These are phyloP conservation scores for Bombus cullumanus DNA, from an alignment of 1,140 invertebrate species.

Conservation along the genomic window DNA sequence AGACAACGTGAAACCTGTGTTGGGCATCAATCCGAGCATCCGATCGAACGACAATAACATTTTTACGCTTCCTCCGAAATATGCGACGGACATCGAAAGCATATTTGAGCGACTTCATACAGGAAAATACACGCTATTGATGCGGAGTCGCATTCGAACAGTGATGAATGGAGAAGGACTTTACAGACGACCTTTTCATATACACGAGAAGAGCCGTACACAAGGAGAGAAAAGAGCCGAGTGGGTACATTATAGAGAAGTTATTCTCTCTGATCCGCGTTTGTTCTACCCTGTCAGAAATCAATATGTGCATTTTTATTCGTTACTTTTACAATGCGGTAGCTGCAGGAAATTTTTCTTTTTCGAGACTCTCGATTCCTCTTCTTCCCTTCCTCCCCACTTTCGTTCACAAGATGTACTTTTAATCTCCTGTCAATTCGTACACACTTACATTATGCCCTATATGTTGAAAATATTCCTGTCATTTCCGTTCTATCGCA, in stretches of 20 bases:
- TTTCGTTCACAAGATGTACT: not conserved
- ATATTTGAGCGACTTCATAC: constrained; percentile 89
- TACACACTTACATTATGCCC: not conserved
- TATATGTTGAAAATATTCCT: too few relatives aligned
- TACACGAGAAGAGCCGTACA: constrained; percentile 85
- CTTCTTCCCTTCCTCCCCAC: not conserved
- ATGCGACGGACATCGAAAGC: constrained; percentile 84
- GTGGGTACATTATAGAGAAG: constrained; percentile 44
- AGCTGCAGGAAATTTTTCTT: not conserved
- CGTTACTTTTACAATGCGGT: too few relatives aligned
- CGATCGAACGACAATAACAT: constrained; percentile 91
- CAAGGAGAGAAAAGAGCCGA: constrained; percentile 76
- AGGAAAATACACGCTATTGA: constrained; percentile 85
- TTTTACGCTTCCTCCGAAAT: constrained; percentile 92
- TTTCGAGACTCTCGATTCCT: not conserved
- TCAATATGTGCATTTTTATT: constrained; percentile 46
- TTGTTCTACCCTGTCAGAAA: constrained; percentile 20
- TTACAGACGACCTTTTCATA: constrained; percentile 84
- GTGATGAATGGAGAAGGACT: constrained; percentile 87
- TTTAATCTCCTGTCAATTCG: not conserved
- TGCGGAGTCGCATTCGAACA: constrained; percentile 92
- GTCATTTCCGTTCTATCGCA: not conserved
- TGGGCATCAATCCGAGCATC: constrained; percentile 97
- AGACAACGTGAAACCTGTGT: constrained; percentile 90
- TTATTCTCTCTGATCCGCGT: constrained; percentile 24